Evolutionary conservation across 92 coral and sea anemone species (phyloP), one percentile per base, ranked within the genome.

Genomic region (Epizoanthus rinbou): DNA sequence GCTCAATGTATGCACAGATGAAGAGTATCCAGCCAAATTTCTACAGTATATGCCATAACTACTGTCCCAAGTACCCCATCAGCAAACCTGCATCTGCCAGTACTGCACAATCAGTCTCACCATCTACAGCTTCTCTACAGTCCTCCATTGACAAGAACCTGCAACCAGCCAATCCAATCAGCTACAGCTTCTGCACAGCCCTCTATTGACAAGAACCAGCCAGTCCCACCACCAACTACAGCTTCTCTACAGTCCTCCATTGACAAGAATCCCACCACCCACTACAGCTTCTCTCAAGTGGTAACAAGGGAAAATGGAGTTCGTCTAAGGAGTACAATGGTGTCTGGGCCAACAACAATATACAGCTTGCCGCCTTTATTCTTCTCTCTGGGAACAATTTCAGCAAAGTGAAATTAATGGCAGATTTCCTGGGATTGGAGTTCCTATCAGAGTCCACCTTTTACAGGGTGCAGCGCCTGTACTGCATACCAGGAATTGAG

Each of bases 321-420:
- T 76, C 88, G 1, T 66, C 88, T 8, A 63, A 50, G 45, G 85
- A 76, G 18, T 57, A 35, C 33, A 76, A 76, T 85, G 88, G 53
- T 17, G 79, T 76, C 17, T 78, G 67, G 47, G 65, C 76, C 19
- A 76, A 76, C 31, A 28, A 28, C 28, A 85, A 85, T 39, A 22
- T 79, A 1, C 58, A 75, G 31, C 75, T 64, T 16, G 88, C 76
- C 17, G 89, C 89, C 65, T 52, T 68, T 19, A 79, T 79, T 28
- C 64, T 86, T n/a, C 71, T 80, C 9, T 69, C 89, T 22, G 82
- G 89, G 3, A 86, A 86, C 75, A 62, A 81, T 35, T 86, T 80
- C 52, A 41, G 18, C 0, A 86, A 86, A 80, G 71, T 86, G 35
- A 50, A 86, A 56, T 53, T 68, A 65, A 6, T 70, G 67, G 73